These are phyloP conservation scores for Colletes gigas DNA, from an alignment of 1,140 invertebrate species.

Conservation along the genomic window DNA sequence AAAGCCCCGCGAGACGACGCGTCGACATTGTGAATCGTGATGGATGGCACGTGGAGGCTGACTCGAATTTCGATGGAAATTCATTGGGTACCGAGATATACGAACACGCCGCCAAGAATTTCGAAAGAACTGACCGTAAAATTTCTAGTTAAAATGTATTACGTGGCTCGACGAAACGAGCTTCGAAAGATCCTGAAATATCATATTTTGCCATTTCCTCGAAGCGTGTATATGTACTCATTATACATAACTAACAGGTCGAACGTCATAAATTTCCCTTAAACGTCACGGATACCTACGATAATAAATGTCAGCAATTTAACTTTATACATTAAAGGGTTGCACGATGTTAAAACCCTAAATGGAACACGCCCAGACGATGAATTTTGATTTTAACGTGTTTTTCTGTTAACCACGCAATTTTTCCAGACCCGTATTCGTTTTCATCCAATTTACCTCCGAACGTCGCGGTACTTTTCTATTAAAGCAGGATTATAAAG, in stretches of 20 bases:
- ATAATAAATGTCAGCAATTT: no score
- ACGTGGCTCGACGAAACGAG: neutral
- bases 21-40: slow-evolving; percentile 30
- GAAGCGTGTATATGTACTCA: no score
- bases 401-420: neutral
- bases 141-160: slow-evolving; percentile 5
- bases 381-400: neutral
- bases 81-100: neutral
- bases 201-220: no score
- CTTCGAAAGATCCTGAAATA: neutral
- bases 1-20: slow-evolving; percentile 23
- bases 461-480: neutral
- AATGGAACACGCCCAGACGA: neutral
- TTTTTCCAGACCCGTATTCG: neutral
- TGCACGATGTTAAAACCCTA: no score
- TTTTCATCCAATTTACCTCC: slow-evolving; percentile 1
- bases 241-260: no score
- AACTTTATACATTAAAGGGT: no score
- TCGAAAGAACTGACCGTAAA: neutral
- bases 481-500: neutral
- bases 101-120: neutral
- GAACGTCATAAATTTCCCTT: no score
- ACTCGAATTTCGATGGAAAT: slow-evolving; percentile 32
- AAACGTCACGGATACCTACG: neutral
- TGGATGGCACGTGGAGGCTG: neutral